These are phyloP conservation scores for Invenusta paracnida DNA, from an alignment of 2,888 invertebrate species.

Conservation along the genomic window DNA sequence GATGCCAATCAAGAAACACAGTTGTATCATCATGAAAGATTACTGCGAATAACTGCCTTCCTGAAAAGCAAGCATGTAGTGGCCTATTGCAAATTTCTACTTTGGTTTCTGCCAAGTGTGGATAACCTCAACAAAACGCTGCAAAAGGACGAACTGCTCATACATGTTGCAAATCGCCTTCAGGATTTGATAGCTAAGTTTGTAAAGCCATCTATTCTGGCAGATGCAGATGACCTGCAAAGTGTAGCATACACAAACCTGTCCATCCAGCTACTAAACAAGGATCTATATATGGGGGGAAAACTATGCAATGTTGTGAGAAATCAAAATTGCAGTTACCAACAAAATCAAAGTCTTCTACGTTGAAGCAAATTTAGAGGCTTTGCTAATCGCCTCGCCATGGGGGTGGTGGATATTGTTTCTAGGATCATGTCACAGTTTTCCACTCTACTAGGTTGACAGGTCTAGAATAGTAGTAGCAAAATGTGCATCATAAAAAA, in stretches of 20 bases:
- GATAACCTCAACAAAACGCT: constrained; percentile 12
- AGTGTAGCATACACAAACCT: constrained; percentile 19
- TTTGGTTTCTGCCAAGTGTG: constrained; percentile 2
- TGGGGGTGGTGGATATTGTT: no score
- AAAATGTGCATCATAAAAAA: no score
- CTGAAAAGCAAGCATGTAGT: background rate
- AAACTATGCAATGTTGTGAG: constrained; percentile 10
- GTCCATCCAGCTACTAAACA: background rate
- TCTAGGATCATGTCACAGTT: no score
- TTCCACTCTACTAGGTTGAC: no score
- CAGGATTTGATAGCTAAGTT: background rate
- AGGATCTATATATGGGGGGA: background rate
- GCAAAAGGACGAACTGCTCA: constrained; percentile 2
- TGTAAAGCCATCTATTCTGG: constrained; percentile 6
- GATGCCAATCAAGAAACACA: constrained; percentile 3
- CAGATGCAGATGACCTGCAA: constrained; percentile 1
- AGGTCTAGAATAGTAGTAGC: no score
- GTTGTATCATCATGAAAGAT: background rate
- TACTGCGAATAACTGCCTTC: constrained; percentile 9
- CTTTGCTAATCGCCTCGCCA: no score
- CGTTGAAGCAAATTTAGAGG: background rate
- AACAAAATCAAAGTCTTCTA: background rate
- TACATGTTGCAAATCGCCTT: background rate
- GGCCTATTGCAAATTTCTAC: constrained; percentile 14
- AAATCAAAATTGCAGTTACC: background rate